Conservation (phyloP, 2,797 vertebrate genomes). For the Psittacula derbiana region DNA sequence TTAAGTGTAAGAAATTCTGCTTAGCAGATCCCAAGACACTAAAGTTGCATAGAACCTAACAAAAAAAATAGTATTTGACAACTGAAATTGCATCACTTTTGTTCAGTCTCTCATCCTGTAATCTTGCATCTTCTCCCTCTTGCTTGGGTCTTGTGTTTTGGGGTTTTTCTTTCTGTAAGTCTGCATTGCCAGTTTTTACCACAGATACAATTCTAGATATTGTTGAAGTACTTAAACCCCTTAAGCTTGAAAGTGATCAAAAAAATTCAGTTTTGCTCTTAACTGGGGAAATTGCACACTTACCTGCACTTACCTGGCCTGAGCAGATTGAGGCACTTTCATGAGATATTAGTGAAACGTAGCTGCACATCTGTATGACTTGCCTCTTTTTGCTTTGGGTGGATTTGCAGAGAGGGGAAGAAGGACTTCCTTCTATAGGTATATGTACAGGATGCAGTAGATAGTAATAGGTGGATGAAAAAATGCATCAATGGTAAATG, state of each 20-base stretch:
- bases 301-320: neutral
- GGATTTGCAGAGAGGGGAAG: neutral
- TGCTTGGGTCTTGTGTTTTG: neutral
- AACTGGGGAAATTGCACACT: neutral
- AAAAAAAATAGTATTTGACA: neutral
- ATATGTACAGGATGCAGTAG: neutral
- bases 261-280: neutral
- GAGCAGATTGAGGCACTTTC: neutral
- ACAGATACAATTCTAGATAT: neutral
- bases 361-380: neutral
- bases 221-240: neutral
- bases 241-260: neutral
- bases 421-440: neutral
- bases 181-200: neutral
- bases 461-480: neutral
- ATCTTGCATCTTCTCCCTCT: neutral
- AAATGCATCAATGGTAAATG: neutral
- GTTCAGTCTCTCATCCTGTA: neutral
- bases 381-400: neutral
- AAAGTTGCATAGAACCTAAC: neutral
- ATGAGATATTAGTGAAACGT: accelerated
- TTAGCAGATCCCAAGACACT: neutral
- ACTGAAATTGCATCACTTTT: neutral
- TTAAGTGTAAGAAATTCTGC: conserved; percentile 2
- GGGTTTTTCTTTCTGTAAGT: neutral